phyloP scores from a whole-genome alignment of 2,113 vertebrate species.

The Gopherus evgoodei region DNA sequence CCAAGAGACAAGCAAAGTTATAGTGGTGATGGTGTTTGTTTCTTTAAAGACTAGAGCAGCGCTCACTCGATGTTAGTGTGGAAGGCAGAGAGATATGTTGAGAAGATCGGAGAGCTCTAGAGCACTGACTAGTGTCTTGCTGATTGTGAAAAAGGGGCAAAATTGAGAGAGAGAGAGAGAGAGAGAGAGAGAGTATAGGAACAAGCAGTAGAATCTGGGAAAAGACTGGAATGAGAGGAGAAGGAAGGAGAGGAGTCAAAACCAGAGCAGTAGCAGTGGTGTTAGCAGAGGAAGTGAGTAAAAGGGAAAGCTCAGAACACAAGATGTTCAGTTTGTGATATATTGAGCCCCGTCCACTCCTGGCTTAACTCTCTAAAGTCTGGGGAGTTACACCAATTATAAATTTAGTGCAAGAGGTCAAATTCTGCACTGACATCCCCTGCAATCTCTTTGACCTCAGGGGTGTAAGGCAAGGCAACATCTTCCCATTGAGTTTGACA shows the following conservation, averaged over 20 bases:
- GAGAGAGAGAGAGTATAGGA: background rate
- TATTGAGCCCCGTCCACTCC: slow-evolving; percentile 65
- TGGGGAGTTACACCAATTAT: slow-evolving; percentile 46
- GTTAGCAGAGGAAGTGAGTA: slow-evolving; percentile 63
- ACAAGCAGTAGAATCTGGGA: background rate
- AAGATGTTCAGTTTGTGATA: slow-evolving; percentile 63
- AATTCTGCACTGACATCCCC: background rate
- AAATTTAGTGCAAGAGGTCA: slow-evolving; percentile 59
- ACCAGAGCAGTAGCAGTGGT: slow-evolving; percentile 60
- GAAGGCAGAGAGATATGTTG: background rate
- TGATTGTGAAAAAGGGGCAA: background rate
- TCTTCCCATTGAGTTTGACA: slow-evolving; percentile 16
- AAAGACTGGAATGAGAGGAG: background rate
- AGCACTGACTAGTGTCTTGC: background rate
- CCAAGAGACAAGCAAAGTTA: background rate
- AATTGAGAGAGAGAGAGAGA: background rate
- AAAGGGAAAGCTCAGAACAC: slow-evolving; percentile 62
- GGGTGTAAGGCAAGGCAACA: slow-evolving; percentile 48
- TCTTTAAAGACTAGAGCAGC: background rate
- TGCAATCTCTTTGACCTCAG: slow-evolving; percentile 57
- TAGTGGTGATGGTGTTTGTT: background rate
- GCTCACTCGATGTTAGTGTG: background rate
- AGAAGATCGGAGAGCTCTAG: background rate
- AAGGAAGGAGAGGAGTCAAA: slow-evolving; percentile 20
- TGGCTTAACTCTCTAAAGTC: slow-evolving; percentile 55